Evolutionary conservation across 1,140 invertebrate genomes (phyloP), one percentile per base, ranked within the genome.

Genomic region (Drosophila asahinai): DNA sequence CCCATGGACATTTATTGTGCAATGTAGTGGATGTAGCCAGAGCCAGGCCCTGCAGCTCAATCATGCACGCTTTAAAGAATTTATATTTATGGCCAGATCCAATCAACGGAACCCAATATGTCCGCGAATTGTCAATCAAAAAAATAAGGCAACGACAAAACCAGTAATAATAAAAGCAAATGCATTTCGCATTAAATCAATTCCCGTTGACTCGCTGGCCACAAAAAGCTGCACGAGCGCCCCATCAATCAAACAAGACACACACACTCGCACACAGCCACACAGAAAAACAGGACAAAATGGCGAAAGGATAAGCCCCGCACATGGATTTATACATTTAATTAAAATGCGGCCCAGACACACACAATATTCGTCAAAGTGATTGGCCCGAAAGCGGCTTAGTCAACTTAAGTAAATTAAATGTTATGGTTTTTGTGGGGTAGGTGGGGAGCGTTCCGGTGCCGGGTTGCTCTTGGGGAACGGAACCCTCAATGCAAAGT

Each of bases 391-490:
- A 33, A 52, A 60, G 52, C 47, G 70, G 84, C 77, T 89, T 89
- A 80, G 77, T 57, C 61, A 89, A 89, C 80, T 89, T 83, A 77
- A 77, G 72, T 66, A 86, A 86, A 89, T 89, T 83, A 89, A 90
- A 84, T 83, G 73, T 77, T 86, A 62, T 65, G 80, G 51, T 30
- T 68, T 17, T 57, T 57, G 38, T 57, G 38, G 48, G 49, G 45
- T 22, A 14, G 43, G 19, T 36, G 43, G 42, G n/a, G 6, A 30
- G 27, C 27, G 36, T 22, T 22, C 9, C 11, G 48, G 33, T 42
- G 48, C 14, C 3, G 22, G 6, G 27, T 25, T 30, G 47, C 54
- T 42, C 8, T 14, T 8, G n/a, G 55, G 57, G 45, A 59, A 64
- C 51, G 49, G 55, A 59, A 64, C 51, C 54, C 63, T 27, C 54